A percentile compares a stretch with the other conserved stretches of the same genome.
Conservation (phyloP, 2,113 vertebrate species). For the Hemiscyllium ocellatum region DNA sequence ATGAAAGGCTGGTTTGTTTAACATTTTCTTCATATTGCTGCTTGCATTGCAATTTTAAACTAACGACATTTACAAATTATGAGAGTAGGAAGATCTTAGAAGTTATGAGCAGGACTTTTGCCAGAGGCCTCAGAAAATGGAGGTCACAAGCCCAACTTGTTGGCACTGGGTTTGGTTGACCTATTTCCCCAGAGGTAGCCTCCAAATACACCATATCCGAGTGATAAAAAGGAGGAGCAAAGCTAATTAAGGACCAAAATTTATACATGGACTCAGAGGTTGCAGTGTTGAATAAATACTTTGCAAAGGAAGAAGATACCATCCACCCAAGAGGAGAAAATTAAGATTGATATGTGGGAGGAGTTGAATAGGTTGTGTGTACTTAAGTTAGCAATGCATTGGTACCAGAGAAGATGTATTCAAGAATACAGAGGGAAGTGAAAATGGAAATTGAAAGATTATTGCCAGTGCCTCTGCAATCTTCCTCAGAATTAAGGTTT, state of each 20-base stretch:
- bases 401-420: too few species aligned
- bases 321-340: too few species aligned
- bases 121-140: neutral
- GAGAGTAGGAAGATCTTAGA: neutral
- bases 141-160: neutral
- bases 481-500: too few species aligned
- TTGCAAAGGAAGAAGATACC: too few species aligned
- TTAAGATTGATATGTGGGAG: too few species aligned
- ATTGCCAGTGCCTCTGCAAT: too few species aligned
- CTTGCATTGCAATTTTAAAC: neutral
- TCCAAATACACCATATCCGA: neutral
- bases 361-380: too few species aligned
- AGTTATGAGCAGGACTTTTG: neutral
- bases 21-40: neutral
- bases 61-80: neutral
- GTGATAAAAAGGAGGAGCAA: neutral
- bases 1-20: conserved; percentile 13
- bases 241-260: neutral
- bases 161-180: neutral
- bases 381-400: too few species aligned
- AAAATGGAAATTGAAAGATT: too few species aligned
- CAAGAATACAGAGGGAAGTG: too few species aligned
- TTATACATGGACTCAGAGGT: too few species aligned
- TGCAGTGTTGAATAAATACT: too few species aligned
- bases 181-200: neutral